Evolutionary conservation across 2,888 invertebrate species (phyloP).

Genomic region (Andrena praecox): DNA sequence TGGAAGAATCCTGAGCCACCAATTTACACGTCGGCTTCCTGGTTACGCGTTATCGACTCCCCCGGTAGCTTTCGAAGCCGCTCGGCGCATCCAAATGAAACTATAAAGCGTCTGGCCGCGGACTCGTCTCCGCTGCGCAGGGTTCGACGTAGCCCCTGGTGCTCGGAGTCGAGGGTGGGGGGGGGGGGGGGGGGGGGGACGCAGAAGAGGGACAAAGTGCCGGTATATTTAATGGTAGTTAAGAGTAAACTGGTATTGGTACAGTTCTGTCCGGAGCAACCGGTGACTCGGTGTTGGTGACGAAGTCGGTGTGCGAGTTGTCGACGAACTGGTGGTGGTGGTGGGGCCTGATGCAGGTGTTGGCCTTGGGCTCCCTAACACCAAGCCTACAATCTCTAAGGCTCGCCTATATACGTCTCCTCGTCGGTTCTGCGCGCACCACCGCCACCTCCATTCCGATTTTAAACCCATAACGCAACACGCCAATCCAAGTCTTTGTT

Average conservation of each 20-base stretch:
- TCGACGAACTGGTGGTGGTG: slow-evolving; percentile 39
- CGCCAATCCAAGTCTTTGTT: slow-evolving; percentile 76
- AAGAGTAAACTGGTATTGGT: slow-evolving; percentile 74
- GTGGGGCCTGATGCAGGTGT: slow-evolving; percentile 82
- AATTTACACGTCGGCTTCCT: slow-evolving; percentile 50
- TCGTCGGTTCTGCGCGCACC: slow-evolving; percentile 57
- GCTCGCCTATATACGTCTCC: slow-evolving; percentile 71
- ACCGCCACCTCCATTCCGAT: slow-evolving; percentile 63
- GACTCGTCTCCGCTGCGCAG: slow-evolving; percentile 37
- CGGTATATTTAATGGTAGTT: slow-evolving; percentile 75
- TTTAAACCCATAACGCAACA: slow-evolving; percentile 73
- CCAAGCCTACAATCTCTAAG: slow-evolving; percentile 81
- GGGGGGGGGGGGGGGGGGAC: slow-evolving; percentile 13
- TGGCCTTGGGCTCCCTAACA: slow-evolving; percentile 83
- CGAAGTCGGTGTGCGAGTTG: slow-evolving; percentile 33
- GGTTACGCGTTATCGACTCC: slow-evolving; percentile 67
- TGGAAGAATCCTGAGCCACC: slow-evolving; percentile 27
- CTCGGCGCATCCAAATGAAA: slow-evolving; percentile 62
- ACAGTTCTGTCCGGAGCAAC: slow-evolving; percentile 72
- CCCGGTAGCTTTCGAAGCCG: slow-evolving; percentile 53
- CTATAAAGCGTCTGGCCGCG: slow-evolving; percentile 57
- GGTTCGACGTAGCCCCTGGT: slow-evolving; percentile 35
- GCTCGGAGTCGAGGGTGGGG: neutral
- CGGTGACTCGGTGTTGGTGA: slow-evolving; percentile 51
- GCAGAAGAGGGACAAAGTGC: slow-evolving; percentile 72